These are phyloP conservation scores for Neria commutata DNA, from an alignment of 2,888 invertebrate species.

Conservation along the genomic window DNA sequence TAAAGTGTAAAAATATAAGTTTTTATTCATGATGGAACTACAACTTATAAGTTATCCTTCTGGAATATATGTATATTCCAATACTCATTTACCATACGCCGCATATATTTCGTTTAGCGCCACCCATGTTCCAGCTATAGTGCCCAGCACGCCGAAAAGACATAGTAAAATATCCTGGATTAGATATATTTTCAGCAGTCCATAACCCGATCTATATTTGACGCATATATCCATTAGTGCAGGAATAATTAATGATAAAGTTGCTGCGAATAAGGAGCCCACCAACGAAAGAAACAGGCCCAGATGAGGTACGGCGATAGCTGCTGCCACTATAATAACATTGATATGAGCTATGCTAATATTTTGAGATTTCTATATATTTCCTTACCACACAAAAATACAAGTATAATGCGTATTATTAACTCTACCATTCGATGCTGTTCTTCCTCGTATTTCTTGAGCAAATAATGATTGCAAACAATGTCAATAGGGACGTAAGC, in stretches of 20 bases:
- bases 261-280: conserved; percentile 32
- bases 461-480: conserved; percentile 68
- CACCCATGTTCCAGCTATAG: too few relatives aligned
- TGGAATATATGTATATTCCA: too few relatives aligned
- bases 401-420: conserved; percentile 20
- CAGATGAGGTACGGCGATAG: conserved; percentile 30
- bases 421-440: conserved; percentile 24
- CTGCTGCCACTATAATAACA: too few relatives aligned
- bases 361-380: not conserved
- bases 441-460: not conserved
- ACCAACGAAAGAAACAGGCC: conserved; percentile 31
- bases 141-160: too few relatives aligned
- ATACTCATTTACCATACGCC: too few relatives aligned
- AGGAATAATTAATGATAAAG: conserved; percentile 37
- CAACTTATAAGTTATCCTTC: too few relatives aligned
- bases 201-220: conserved; percentile 23
- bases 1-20: too few relatives aligned
- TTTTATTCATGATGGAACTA: too few relatives aligned
- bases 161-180: conserved; percentile 25
- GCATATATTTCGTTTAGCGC: too few relatives aligned
- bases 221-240: conserved; percentile 34
- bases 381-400: conserved; percentile 11
- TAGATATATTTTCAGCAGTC: conserved; percentile 28
- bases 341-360: too few relatives aligned
- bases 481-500: conserved; percentile 96